Evolutionary conservation across 2,888 invertebrate species (phyloP).

Genomic region (Diplazon laetatorius): DNA sequence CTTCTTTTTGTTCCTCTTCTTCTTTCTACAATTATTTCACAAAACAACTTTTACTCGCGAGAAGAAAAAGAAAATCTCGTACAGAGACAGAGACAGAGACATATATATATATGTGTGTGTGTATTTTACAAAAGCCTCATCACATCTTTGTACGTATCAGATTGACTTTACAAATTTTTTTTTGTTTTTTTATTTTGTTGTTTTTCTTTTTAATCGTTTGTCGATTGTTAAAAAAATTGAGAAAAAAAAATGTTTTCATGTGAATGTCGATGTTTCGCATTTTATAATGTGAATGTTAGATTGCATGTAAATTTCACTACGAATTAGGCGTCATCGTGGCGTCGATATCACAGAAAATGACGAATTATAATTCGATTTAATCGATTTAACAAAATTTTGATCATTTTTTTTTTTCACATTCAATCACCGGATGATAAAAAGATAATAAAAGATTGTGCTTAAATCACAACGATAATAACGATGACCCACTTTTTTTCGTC

Average conservation of each 20-base stretch:
- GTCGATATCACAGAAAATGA: conserved; percentile 20
- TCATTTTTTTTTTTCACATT: neutral
- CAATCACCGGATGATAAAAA: neutral
- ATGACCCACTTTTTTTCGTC: too few species aligned
- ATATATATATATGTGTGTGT: too few species aligned
- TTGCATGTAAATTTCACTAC: neutral
- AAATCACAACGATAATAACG: neutral
- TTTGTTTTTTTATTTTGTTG: too few species aligned
- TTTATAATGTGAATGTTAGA: neutral
- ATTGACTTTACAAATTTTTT: neutral
- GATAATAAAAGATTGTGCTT: neutral
- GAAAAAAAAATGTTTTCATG: neutral
- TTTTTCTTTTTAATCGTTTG: too few species aligned
- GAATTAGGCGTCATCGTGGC: neutral
- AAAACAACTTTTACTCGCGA: neutral
- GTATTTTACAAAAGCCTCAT: too few species aligned
- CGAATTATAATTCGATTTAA: neutral
- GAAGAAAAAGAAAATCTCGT: too few species aligned
- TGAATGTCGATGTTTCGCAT: neutral
- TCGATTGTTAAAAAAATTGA: too few species aligned
- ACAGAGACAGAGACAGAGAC: too few species aligned
- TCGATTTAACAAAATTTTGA: too few species aligned
- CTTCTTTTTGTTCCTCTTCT: too few species aligned
- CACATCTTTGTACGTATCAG: neutral
- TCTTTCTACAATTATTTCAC: neutral